Conservation (phyloP, 2,888 invertebrate genomes). For the Dromius quadrimaculatus region DNA sequence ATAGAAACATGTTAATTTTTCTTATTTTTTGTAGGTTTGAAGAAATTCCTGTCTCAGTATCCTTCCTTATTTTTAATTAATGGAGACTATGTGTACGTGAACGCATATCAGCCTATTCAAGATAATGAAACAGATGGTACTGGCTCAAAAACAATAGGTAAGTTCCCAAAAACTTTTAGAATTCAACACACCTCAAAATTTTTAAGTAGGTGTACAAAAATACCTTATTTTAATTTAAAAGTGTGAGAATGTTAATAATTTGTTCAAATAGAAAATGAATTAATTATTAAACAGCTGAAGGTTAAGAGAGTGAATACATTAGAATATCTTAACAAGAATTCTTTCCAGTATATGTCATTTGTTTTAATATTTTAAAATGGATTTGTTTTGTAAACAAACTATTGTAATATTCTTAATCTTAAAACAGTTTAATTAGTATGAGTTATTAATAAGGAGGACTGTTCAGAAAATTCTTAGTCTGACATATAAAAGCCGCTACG, state of each 20-base stretch:
- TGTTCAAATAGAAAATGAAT: conserved; percentile 10
- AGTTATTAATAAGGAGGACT: no score
- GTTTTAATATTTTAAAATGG: no score
- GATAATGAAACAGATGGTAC: conserved; percentile 71
- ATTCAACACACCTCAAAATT: no score
- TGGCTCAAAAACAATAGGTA: conserved; percentile 42
- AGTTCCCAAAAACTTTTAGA: neutral
- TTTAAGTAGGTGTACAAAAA: conserved; percentile 1
- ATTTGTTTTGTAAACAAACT: conserved; percentile 20
- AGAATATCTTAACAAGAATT: no score
- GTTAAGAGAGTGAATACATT: no score
- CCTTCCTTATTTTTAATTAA: conserved; percentile 96
- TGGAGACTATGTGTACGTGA: conserved; percentile 90
- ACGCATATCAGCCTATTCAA: conserved; percentile 79
- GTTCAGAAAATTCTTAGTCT: no score
- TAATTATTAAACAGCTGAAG: conserved; percentile 14
- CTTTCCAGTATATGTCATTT: no score
- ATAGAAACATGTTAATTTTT: neutral
- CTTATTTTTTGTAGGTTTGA: conserved; percentile 75
- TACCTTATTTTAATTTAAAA: no score
- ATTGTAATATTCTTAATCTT: no score
- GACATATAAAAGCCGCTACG: no score
- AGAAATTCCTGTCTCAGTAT: conserved; percentile 96
- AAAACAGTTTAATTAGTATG: no score
- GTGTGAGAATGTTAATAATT: neutral